Base-by-base conservation (phyloP, 2,113 vertebrate species). In the Herpailurus yagouaroundi region DNA sequence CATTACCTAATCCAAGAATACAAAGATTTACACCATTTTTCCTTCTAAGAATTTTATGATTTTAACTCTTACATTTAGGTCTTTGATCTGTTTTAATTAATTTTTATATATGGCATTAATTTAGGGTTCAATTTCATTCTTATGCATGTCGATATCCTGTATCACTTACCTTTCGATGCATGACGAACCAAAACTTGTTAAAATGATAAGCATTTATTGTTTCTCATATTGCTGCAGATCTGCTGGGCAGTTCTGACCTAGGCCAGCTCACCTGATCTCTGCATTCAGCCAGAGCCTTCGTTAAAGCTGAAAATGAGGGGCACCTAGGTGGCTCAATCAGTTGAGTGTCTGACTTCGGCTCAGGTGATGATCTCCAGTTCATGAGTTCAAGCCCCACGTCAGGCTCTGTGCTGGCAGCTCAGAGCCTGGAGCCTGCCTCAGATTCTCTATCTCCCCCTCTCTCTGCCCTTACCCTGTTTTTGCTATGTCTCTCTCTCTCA, bases 241-340 rank as follows among this genome's bases (percentile, higher is more conserved):
- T 16, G 33, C 69, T 93, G 21, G 41, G 52, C 48, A 48, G 7
- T 92, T 87, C 36, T 80, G 48, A 14, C 50, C 21, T 31, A 18
- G 9, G 23, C n/a, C 89, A 74, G n/a, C n/a, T 80, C 84, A 85
- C 25, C 52, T 91, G 48, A 66, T 96, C 41, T 96, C 45, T 90
- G 23, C 27, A 89, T 52, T 55, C 12, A 57, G 19, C 16, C 93
- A 52, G 4, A 91, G n/a, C 23, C 73, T 96, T 19, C 89, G 45
- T 77, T 92, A 48, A 92, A 38, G 48, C 31, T 31, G 45, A 79
- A 92, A 77, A 45, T 9, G 45, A 45, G 45, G 45, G 45, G 45
- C 45, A 45, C 7, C 45, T 45, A 45, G 45, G 45, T 45, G 45
- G 45, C 45, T 45, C 45, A 45, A 9, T 9, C 7, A 1, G 45